Conservation (phyloP, 2,888 invertebrate genomes). For the Lamellibrachia satsuma region DNA sequence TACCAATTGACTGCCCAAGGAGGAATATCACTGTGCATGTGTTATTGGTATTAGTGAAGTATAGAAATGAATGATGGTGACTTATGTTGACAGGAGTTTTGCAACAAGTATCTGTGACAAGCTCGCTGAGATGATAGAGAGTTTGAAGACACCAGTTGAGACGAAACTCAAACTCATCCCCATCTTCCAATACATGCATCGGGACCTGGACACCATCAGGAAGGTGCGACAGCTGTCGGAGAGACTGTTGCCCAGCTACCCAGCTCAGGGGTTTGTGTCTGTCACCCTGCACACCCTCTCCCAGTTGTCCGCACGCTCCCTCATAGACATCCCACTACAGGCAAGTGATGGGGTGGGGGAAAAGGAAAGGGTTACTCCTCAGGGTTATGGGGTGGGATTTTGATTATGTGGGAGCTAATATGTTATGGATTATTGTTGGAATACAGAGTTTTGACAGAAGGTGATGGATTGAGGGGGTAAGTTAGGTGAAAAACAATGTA, state of each 20-base stretch:
- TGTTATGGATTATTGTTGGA: not conserved
- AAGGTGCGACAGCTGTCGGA: constrained; percentile 80
- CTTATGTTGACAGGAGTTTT: constrained; percentile 77
- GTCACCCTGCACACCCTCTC: constrained; percentile 88
- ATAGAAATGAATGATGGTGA: not conserved
- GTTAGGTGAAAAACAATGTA: too few species aligned
- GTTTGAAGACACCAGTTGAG: constrained; percentile 89
- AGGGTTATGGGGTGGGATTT: not conserved
- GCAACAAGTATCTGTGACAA: constrained; percentile 95
- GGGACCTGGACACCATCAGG: constrained; percentile 75
- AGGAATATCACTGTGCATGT: too few species aligned
- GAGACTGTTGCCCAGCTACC: constrained; percentile 79
- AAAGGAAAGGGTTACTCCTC: not conserved
- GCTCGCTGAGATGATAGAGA: constrained; percentile 93
- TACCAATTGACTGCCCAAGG: too few species aligned
- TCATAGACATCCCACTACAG: constrained; percentile 91
- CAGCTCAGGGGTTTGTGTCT: constrained; percentile 81
- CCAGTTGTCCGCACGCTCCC: constrained; percentile 85
- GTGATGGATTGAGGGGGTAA: not conserved
- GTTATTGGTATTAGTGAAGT: not conserved
- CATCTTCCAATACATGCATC: constrained; percentile 92
- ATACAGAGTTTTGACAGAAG: constrained; percentile 23
- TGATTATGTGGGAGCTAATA: not conserved
- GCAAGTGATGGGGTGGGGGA: constrained; percentile 65
- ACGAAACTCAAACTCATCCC: constrained; percentile 90